Percentiles rank a stretch among this genome's conserved stretches.
These are phyloP conservation scores for Platypus cylindrus DNA, from an alignment of 2,888 invertebrate genomes.

Conservation along the genomic window DNA sequence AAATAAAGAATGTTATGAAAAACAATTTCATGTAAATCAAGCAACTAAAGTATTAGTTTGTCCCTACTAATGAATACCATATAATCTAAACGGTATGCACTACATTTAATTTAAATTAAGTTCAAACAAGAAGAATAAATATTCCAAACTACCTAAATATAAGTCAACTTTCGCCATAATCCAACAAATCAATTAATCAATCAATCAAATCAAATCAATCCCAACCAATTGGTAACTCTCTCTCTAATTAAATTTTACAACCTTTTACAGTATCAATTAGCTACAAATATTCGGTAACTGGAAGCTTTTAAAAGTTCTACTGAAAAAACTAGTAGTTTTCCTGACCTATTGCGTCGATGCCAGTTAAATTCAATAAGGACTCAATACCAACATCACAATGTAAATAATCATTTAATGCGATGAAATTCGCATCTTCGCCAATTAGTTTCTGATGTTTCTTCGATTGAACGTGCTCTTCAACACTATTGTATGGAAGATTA, in stretches of 20 bases:
- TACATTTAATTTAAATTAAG: too few species aligned
- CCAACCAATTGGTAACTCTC: conserved; percentile 4
- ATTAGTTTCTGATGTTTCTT: conserved; percentile 63
- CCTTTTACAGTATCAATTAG: too few species aligned
- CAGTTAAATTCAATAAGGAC: conserved; percentile 51
- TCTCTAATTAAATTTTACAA: conserved; percentile 6
- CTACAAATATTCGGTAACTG: conserved; percentile 6
- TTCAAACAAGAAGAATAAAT: conserved; percentile 6
- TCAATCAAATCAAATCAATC: not conserved
- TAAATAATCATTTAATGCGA: conserved; percentile 61
- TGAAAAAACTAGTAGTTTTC: conserved; percentile 10
- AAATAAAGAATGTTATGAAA: too few species aligned
- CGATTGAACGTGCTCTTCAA: conserved; percentile 58
- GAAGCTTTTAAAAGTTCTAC: conserved; percentile 9
- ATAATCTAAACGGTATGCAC: too few species aligned
- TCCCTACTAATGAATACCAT: too few species aligned
- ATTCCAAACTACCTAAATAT: conserved; percentile 10
- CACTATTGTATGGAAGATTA: conserved; percentile 57
- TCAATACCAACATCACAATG: conserved; percentile 51
- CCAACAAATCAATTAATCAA: conserved; percentile 5
- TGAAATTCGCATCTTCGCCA: conserved; percentile 60
- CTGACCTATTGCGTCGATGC: conserved; percentile 33
- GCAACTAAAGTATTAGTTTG: too few species aligned
- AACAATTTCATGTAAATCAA: too few species aligned
- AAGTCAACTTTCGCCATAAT: conserved; percentile 9